These are phyloP conservation scores for Cyprinodon brontotheroides DNA, from an alignment of 2,113 vertebrate genomes.

Conservation along the genomic window DNA sequence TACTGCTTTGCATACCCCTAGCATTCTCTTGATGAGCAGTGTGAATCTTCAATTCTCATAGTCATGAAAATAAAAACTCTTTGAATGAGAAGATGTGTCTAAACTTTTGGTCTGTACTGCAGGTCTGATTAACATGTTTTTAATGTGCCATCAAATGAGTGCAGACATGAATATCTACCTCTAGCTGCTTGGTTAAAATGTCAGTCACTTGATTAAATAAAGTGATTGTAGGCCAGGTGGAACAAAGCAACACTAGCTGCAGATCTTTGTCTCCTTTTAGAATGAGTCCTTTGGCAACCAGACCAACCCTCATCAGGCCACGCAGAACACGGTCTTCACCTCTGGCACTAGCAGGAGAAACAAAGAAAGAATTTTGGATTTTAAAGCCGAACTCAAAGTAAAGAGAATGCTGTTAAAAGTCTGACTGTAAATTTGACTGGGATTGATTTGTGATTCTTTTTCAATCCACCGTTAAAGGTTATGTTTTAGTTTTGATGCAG, in stretches of 20 bases:
- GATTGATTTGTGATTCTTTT: too few species aligned
- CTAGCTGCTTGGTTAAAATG: constrained; percentile 85
- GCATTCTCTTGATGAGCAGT: too few species aligned
- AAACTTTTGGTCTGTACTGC: too few species aligned
- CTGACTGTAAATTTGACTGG: neutral
- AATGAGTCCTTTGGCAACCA: constrained; percentile 93
- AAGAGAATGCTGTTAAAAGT: neutral
- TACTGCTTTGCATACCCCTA: too few species aligned
- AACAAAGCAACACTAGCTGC: constrained; percentile 91
- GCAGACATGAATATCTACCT: constrained; percentile 73
- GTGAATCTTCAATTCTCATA: too few species aligned
- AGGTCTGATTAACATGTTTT: neutral
- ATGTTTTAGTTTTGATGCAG: too few species aligned
- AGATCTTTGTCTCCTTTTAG: constrained; percentile 92
- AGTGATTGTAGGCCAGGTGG: constrained; percentile 87
- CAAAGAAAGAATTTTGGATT: neutral
- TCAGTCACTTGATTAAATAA: constrained; percentile 88
- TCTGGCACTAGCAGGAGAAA: constrained; percentile 1
- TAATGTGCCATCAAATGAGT: neutral
- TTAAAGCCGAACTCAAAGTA: neutral
- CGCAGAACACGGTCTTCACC: constrained; percentile 80
- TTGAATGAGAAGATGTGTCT: too few species aligned
- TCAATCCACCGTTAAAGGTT: too few species aligned
- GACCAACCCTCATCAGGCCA: constrained; percentile 92
- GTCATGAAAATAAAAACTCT: too few species aligned